Conservation (phyloP, 2,113 vertebrate genomes). For the Pollimyrus isidori region DNA sequence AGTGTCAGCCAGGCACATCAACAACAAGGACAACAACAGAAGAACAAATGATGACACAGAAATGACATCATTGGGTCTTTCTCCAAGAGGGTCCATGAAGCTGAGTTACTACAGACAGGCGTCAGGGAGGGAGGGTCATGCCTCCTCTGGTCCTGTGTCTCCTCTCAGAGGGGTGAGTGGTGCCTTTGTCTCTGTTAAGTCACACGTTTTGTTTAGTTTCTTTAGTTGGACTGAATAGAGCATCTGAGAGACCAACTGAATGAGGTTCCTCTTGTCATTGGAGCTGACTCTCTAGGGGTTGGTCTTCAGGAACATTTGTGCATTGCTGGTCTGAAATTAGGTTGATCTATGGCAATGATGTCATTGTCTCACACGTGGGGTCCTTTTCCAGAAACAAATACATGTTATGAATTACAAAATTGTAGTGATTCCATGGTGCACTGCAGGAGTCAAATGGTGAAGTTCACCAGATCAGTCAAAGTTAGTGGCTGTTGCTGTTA, state of each 20-base stretch:
- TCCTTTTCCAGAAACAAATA: not conserved
- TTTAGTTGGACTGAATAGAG: not conserved
- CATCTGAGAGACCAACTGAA: slow-evolving; percentile 6
- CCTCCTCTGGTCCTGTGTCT: not conserved
- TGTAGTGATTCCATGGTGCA: not conserved
- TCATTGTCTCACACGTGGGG: not conserved
- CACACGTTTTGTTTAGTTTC: not conserved
- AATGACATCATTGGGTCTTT: not conserved
- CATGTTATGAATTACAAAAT: not conserved
- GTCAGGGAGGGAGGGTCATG: slow-evolving; percentile 1
- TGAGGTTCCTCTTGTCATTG: not conserved
- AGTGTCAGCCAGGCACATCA: not conserved
- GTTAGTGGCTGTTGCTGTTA: not conserved
- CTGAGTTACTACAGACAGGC: slow-evolving; percentile 3
- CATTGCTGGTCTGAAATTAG: not conserved
- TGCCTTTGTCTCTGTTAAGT: not conserved
- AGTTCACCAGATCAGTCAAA: not conserved
- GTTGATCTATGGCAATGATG: not conserved
- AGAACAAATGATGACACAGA: not conserved
- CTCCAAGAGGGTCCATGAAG: slow-evolving; percentile 1
- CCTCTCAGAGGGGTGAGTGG: not conserved
- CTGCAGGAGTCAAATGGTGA: not conserved
- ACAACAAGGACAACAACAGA: not conserved
- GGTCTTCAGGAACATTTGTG: not conserved
- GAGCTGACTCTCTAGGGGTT: not conserved